Evolutionary conservation across 2,113 vertebrate genomes (phyloP).

Genomic region (Phodopus roborovskii): DNA sequence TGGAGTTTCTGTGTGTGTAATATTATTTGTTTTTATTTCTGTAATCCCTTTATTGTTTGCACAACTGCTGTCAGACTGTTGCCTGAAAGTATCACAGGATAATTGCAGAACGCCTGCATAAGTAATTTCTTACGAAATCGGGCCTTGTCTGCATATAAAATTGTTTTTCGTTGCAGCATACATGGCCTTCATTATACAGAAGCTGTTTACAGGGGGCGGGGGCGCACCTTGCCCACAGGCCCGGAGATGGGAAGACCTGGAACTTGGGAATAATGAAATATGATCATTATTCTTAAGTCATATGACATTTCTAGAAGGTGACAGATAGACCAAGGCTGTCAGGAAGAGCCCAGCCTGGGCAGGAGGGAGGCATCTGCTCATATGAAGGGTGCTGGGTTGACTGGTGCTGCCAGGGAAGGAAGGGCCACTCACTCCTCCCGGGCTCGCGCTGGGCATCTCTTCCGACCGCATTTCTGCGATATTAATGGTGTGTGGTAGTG

Average conservation of each 20-base stretch:
- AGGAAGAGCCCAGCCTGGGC: not conserved
- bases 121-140: conserved; percentile 89
- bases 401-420: conserved; percentile 75
- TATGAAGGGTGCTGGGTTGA: conserved; percentile 84
- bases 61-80: conserved; percentile 88
- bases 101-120: conserved; percentile 89
- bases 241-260: conserved; percentile 56
- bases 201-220: conserved; percentile 79
- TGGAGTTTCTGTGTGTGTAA: conserved; percentile 83
- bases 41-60: conserved; percentile 88
- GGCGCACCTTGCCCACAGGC: conserved; percentile 86
- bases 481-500: conserved; percentile 90
- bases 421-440: conserved; percentile 86
- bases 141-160: conserved; percentile 88
- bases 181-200: conserved; percentile 87
- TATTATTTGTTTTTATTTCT: conserved; percentile 89
- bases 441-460: conserved; percentile 84
- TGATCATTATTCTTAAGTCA: not conserved
- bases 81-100: conserved; percentile 87
- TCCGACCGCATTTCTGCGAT: conserved; percentile 88
- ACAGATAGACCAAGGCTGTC: conserved; percentile 46
- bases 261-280: conserved; percentile 67
- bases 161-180: conserved; percentile 87
- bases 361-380: conserved; percentile 69
- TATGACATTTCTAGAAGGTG: conserved; percentile 61